Conservation (phyloP, 2,113 vertebrate genomes). For the Aptenodytes forsteri region DNA sequence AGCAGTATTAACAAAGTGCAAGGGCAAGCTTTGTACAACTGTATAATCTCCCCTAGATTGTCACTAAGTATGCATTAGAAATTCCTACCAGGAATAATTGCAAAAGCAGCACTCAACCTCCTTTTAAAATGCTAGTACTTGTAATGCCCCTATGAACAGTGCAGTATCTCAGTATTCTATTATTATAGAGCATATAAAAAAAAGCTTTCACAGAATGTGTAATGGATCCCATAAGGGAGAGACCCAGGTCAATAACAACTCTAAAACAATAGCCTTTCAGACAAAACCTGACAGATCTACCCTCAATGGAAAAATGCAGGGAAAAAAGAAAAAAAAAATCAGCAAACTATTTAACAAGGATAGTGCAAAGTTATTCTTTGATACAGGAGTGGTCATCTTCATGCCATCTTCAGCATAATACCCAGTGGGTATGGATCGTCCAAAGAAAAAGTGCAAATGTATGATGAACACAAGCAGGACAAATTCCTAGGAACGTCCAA, state of each 20-base stretch:
- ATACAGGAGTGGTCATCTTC: background rate
- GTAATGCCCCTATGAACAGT: background rate
- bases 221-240: background rate
- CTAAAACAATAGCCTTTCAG: background rate
- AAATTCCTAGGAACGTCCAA: background rate
- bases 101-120: background rate
- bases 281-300: background rate
- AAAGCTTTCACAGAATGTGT: background rate
- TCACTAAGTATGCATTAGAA: background rate
- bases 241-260: background rate
- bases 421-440: accelerated
- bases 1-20: background rate
- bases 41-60: background rate
- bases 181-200: background rate
- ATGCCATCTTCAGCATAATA: background rate
- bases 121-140: background rate
- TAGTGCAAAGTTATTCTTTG: background rate
- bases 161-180: background rate
- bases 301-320: background rate
- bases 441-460: background rate
- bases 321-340: background rate
- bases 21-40: background rate
- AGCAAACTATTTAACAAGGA: background rate
- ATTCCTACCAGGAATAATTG: background rate
- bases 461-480: background rate